These are phyloP conservation scores for Drosophila meridiana DNA, from an alignment of 2,888 invertebrate species.

Conservation along the genomic window DNA sequence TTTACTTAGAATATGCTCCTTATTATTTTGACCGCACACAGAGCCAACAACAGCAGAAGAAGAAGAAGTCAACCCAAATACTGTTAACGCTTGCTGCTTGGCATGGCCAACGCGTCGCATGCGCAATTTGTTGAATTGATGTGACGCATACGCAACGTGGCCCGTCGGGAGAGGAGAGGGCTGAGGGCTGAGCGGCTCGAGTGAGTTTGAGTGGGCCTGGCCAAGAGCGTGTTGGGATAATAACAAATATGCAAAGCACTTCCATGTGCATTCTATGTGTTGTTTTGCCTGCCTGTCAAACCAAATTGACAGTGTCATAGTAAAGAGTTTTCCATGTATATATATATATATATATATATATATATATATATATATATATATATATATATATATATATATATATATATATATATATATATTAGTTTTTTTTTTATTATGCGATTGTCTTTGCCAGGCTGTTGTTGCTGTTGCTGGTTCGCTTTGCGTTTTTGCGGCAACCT, in stretches of 20 bases:
- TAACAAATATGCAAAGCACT: constrained; percentile 13
- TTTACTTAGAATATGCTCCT: neutral
- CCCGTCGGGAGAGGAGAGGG: neutral
- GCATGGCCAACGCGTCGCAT: constrained; percentile 53
- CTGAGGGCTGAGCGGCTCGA: no score
- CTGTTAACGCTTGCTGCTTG: neutral
- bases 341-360: neutral
- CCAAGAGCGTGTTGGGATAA: constrained; percentile 33
- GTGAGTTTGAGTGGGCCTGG: neutral
- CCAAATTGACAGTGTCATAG: constrained; percentile 68
- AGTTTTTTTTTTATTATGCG: constrained; percentile 7
- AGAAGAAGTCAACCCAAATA: neutral
- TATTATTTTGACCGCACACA: constrained; percentile 3
- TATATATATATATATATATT: neutral
- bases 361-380: neutral
- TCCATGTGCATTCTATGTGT: neutral
- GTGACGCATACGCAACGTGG: constrained; percentile 61
- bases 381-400: neutral
- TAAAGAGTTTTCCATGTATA: constrained; percentile 9
- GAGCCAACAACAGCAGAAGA: neutral
- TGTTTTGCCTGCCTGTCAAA: constrained; percentile 36
- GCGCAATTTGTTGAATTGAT: constrained; percentile 43
- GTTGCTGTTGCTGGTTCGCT: constrained; percentile 27
- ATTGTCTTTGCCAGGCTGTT: constrained; percentile 16
- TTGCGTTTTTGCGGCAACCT: constrained; percentile 60